These are phyloP conservation scores for Neotragus moschatus DNA, from an alignment of 2,113 vertebrate species.

Conservation along the genomic window DNA sequence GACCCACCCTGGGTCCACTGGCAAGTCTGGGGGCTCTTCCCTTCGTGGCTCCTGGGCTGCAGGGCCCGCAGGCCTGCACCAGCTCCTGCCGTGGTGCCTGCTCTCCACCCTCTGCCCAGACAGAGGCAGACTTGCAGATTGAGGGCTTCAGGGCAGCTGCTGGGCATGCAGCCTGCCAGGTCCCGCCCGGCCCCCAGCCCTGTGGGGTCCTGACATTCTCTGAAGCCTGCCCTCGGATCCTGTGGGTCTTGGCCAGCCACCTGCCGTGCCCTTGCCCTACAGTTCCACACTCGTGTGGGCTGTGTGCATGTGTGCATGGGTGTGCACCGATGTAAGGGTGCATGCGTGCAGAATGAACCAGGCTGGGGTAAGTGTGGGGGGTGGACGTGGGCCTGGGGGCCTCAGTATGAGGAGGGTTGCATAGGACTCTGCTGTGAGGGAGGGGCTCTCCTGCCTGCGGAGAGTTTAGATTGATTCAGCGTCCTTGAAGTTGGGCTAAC, in stretches of 20 bases:
- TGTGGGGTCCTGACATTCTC: not conserved
- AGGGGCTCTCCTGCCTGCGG: fast-evolving
- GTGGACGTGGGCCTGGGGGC: not conserved
- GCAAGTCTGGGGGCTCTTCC: not conserved
- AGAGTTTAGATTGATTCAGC: not conserved
- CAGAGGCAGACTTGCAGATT: not conserved
- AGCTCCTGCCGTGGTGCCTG: fast-evolving
- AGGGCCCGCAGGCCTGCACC: not conserved
- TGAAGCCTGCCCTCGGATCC: not conserved
- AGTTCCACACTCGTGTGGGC: no score
- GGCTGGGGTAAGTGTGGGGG: not conserved
- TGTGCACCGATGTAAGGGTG: fast-evolving
- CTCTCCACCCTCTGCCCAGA: fast-evolving
- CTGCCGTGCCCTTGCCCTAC: not conserved
- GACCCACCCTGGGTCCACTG: not conserved
- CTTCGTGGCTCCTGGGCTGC: not conserved
- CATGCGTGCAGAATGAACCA: not conserved
- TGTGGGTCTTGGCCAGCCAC: not conserved
- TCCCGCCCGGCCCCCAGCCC: not conserved
- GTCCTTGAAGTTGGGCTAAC: not conserved
- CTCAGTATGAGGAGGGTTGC: not conserved
- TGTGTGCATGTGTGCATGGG: fast-evolving
- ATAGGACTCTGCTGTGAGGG: fast-evolving
- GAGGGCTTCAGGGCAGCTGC: not conserved
- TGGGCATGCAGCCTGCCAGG: not conserved